Evolutionary conservation across 1,140 invertebrate species (phyloP).

Genomic region (Drosophila sucinea): DNA sequence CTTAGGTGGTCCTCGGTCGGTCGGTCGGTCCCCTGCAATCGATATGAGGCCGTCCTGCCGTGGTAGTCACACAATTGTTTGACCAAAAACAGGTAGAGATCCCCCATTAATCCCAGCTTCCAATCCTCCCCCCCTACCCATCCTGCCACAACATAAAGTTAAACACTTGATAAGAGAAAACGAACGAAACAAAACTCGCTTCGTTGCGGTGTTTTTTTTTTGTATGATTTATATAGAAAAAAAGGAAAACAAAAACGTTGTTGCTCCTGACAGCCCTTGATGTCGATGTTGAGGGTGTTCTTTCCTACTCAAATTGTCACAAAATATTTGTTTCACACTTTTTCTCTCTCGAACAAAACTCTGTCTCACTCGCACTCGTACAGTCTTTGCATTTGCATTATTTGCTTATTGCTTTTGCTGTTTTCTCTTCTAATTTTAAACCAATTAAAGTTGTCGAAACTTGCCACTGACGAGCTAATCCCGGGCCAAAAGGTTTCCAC

Average conservation of each 20-base stretch:
- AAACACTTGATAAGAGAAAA: constrained; percentile 69
- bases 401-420: constrained; percentile 51
- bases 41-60: constrained; percentile 47
- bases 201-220: constrained; percentile 32
- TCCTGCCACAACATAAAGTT: constrained; percentile 51
- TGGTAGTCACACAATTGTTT: constrained; percentile 63
- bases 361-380: neutral
- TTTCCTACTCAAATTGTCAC: constrained; percentile 42
- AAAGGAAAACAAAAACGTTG: constrained; percentile 16
- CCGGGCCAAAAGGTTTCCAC: constrained; percentile 29
- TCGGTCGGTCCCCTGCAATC: constrained; percentile 54
- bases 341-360: neutral
- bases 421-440: constrained; percentile 71
- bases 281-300: constrained; percentile 44
- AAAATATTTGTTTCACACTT: constrained; percentile 62
- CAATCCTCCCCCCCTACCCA: constrained; percentile 7
- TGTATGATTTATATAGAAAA: constrained; percentile 50
- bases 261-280: constrained; percentile 75
- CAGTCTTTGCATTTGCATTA: constrained; percentile 50
- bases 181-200: neutral
- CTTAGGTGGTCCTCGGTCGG: neutral
- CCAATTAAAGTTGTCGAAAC: constrained; percentile 76
- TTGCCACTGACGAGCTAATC: constrained; percentile 68
- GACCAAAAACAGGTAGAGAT: constrained; percentile 50
- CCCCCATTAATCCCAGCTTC: constrained; percentile 11